Conservation (phyloP, 2,888 invertebrate genomes). For the Dryococelus australis region DNA sequence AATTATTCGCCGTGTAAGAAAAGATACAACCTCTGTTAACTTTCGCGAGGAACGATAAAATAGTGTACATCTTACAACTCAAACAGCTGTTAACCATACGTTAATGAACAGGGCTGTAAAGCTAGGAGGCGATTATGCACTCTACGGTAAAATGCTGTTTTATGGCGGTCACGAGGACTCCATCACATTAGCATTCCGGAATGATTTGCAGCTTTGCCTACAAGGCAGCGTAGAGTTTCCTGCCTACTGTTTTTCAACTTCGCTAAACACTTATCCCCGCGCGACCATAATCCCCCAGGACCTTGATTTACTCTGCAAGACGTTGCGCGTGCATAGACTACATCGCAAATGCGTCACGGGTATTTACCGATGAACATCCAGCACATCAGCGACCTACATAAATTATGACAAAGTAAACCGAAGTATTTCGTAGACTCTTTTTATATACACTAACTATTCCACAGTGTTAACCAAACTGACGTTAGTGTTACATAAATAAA, state of each 20-base stretch:
- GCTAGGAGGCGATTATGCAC: background rate
- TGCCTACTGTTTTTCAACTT: background rate
- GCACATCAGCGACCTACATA: background rate
- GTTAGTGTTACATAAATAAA: too few relatives aligned
- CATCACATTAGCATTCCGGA: background rate
- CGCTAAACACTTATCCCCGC: background rate
- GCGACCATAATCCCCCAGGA: background rate
- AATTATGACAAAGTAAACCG: background rate
- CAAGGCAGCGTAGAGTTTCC: background rate
- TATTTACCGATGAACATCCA: background rate
- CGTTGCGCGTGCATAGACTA: background rate
- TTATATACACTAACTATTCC: too few relatives aligned
- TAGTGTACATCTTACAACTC: background rate
- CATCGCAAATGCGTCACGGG: background rate
- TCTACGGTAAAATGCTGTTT: background rate
- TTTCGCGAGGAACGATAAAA: background rate
- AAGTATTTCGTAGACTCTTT: background rate
- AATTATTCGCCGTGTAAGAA: background rate
- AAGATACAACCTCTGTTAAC: background rate
- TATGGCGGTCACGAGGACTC: background rate
- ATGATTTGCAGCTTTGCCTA: background rate
- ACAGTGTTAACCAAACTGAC: too few relatives aligned
- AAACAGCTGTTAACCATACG: background rate
- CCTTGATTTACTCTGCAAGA: background rate
- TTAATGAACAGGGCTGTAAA: background rate